Evolutionary conservation across 2,888 invertebrate genomes (phyloP), one percentile per base, ranked within the genome.

Genomic region (Plemyria rubiginata): DNA sequence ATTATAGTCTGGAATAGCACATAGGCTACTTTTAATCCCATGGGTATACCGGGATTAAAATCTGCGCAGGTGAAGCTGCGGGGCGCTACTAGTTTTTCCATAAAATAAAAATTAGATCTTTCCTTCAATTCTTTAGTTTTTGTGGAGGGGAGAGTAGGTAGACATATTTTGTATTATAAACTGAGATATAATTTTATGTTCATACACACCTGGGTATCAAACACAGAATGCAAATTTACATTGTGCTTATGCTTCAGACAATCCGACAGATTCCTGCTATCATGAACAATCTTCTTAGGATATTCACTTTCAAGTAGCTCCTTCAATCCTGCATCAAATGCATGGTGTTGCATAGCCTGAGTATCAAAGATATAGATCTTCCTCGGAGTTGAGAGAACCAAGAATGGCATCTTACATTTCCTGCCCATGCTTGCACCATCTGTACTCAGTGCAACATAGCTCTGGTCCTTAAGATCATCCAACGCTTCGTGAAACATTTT

Each of bases 251-350:
- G 94, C 77, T 87, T 92, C 51, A 95, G 81, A 70, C 94, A 93
- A 74, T 95, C 95, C 0, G 94, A 93, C 60, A 94, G 75, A 67
- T 90, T 88, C 63, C 94, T 87, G 67, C 94, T 94, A 74, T 95
- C 94, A 85, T 95, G 94, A 36, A 94, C 86, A 68, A 95, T 93
- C 84, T 95, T 94, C 60, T 92, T 88, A 32, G 93, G 88, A 54
- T 71, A 76, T 38, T 86, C 86, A 81, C 85, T 84, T 73, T 92
- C 89, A 55, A 94, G 80, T 4, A 94, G 70, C 49, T 88, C 82
- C 68, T 87, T 89, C 6, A 95, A 75, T 2, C 94, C 94, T 64
- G 84, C 86, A 73, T 91, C 88, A 83, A 93, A 93, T 22, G 88
- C 92, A 78, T 87, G 88, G 70, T 85, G 85, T 66, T 92, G 91